A percentile compares a stretch with the other conserved stretches of the same genome.
These are phyloP conservation scores for Erinaceus europaeus DNA, from an alignment of 2,113 vertebrate genomes.

Conservation along the genomic window DNA sequence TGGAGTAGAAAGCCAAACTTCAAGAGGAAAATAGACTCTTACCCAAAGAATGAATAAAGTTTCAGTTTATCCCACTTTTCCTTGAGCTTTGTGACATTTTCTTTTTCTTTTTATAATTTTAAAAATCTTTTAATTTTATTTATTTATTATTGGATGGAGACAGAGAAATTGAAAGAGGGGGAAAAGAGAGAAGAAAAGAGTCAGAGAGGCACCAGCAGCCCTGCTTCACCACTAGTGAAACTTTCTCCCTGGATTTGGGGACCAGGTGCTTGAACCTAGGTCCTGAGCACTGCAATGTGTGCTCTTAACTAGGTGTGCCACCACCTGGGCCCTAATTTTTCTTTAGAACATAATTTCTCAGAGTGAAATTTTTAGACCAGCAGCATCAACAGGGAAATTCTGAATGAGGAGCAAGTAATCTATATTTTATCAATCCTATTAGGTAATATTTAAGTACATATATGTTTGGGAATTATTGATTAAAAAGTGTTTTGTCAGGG, in stretches of 20 bases:
- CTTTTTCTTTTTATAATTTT: too few relatives aligned
- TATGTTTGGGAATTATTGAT: background rate
- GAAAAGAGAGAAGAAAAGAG: too few relatives aligned
- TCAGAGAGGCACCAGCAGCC: too few relatives aligned
- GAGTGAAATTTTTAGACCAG: background rate
- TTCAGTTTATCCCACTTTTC: background rate
- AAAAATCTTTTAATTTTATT: too few relatives aligned
- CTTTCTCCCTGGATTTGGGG: too few relatives aligned
- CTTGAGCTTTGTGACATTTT: background rate
- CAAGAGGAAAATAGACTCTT: background rate
- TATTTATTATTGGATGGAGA: too few relatives aligned
- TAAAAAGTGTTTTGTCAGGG: background rate
- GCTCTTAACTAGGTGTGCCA: too few relatives aligned
- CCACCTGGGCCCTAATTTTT: too few relatives aligned
- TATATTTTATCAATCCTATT: background rate
- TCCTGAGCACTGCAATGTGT: too few relatives aligned
- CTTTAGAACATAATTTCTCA: background rate
- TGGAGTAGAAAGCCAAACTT: background rate
- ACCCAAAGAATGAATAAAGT: background rate
- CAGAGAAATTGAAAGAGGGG: too few relatives aligned
- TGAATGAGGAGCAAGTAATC: background rate
- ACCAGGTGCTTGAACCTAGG: too few relatives aligned
- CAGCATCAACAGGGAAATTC: background rate
- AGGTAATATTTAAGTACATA: background rate
- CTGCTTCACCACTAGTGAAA: too few relatives aligned